Evolutionary conservation across 2,113 vertebrate genomes (phyloP).

Genomic region (Tylochromis polylepis): DNA sequence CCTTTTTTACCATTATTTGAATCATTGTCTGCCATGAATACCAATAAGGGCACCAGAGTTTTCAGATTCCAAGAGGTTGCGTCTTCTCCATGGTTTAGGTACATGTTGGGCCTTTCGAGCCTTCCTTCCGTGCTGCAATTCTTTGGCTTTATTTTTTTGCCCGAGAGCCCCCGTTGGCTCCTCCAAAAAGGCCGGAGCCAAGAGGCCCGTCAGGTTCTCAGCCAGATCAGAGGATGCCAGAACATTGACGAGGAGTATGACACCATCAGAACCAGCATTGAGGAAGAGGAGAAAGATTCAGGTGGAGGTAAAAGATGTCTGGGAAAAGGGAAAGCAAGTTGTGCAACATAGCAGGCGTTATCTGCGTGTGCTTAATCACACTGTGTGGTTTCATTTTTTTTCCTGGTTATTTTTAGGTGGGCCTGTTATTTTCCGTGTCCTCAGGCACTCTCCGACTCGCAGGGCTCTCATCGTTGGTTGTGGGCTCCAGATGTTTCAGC

Average conservation of each 20-base stretch:
- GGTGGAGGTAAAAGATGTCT: conserved; percentile 69
- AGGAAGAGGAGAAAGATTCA: conserved; percentile 83
- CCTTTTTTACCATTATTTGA: not conserved
- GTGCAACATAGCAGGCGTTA: not conserved
- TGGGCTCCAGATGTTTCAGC: conserved; percentile 97
- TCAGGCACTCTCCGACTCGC: conserved; percentile 83
- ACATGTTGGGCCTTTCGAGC: conserved; percentile 91
- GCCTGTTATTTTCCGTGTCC: conserved; percentile 84
- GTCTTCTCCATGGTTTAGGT: conserved; percentile 65
- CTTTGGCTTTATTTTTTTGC: conserved; percentile 90
- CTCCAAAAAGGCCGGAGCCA: conserved; percentile 87
- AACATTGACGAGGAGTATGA: conserved; percentile 65
- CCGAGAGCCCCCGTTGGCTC: conserved; percentile 96
- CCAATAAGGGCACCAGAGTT: not conserved
- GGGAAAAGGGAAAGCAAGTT: not conserved
- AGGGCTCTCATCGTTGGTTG: conserved; percentile 91
- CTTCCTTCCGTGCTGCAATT: conserved; percentile 89
- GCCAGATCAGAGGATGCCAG: conserved; percentile 81
- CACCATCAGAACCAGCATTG: conserved; percentile 74
- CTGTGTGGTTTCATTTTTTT: not conserved
- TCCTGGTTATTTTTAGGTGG: conserved; percentile 66
- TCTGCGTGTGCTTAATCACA: not conserved
- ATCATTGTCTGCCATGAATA: not conserved
- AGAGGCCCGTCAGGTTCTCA: conserved; percentile 81
- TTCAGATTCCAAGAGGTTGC: not conserved